Base-by-base conservation (phyloP, 2,797 vertebrate species). In the Monodelphis domestica region DNA sequence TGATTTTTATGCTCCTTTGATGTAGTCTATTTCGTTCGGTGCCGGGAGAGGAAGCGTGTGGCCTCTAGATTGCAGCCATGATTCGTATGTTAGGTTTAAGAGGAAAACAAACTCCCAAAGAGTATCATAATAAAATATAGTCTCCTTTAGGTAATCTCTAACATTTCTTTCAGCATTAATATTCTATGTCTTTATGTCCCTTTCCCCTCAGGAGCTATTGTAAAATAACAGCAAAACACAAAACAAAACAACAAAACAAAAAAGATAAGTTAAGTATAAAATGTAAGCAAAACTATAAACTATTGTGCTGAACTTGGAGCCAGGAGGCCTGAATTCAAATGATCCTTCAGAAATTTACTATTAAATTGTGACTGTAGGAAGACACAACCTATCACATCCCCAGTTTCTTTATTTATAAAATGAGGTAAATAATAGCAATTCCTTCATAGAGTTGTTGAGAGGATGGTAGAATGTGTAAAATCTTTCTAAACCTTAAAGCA, bases 271-370 rank as follows among this genome's bases (percentile, higher is more conserved):
- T 55, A 89, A 28, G 33, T 50, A 50, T 55, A 88, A 57, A n/a
- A 51, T 57, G 54, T 2, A 54, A 93, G 54, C 30, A 87, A n/a
- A 54, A 14, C 28, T 26, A 92, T 63, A 91, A 89, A 1, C 84
- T 30, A 54, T 28, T 51, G 92, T 3, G 90, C 56, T 95, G 56
- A 78, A 12, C 45, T 92, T 57, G 89, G 57, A 90, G 53, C 78
- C 38, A 78, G 70, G 38, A 78, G 70, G 21, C 17, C 38, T 45
- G 38, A 45, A 24, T 78, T 78, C 70, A 78, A 78, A 78, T 45
- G 4, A 6, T 78, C 38, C n/a, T 45, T 78, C 7, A 78, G 33
- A 15, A 12, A 15, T 7, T 78, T 78, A 11, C 38, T 45, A 78
- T 38, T 38, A 24, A 78, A 38, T 38, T 78, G 33, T 17, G 59